Base-by-base conservation (phyloP, 2,113 vertebrate genomes). In the Eclectus roratus region DNA sequence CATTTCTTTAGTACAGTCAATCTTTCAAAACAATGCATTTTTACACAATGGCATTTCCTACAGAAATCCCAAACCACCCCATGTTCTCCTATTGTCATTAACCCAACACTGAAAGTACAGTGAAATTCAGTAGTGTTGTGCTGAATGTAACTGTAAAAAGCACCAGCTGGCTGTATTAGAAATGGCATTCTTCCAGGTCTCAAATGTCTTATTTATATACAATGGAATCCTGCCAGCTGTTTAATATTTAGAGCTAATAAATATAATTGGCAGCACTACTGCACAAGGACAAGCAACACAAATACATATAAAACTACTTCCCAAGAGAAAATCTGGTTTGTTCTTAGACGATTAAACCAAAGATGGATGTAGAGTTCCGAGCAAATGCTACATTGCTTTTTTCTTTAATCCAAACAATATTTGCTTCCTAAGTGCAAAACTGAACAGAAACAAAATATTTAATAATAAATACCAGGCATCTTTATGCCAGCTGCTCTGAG, bases 231-330 rank as follows among this genome's bases (percentile, higher is more conserved):
- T 97, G 97, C 98, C 98, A 98, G 98, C 96, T 98, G 98, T 98
- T 98, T 98, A 98, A 98, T 98, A 98, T 98, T 98, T 98, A 97
- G 97, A 90, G 82, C 97, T 98, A 98, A 98, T 98, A 98, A 97
- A 98, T 98, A 97, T 96, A 97, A 98, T 97, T 98, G 97, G 97
- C 97, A 98, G 94, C 90, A 96, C 96, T 97, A 96, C 96, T 96
- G 97, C 49, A 98, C 89, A 96, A 97, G 94, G 91, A 98, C 94
- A 97, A 95, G 95, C 88, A 97, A 96, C 95, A 96, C 83, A 97
- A 96, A 97, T 95, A 89, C 90, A 88, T 53, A 94, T 78, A 96
- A 96, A 97, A 96, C 96, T 94, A 90, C 80, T 94, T 96, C 92
- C 93, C 92, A 78, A 74, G 79, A 95, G 89, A 86, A 97, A 95